Evolutionary conservation across 1,140 invertebrate genomes (phyloP).

Genomic region (Micrasema longulum): DNA sequence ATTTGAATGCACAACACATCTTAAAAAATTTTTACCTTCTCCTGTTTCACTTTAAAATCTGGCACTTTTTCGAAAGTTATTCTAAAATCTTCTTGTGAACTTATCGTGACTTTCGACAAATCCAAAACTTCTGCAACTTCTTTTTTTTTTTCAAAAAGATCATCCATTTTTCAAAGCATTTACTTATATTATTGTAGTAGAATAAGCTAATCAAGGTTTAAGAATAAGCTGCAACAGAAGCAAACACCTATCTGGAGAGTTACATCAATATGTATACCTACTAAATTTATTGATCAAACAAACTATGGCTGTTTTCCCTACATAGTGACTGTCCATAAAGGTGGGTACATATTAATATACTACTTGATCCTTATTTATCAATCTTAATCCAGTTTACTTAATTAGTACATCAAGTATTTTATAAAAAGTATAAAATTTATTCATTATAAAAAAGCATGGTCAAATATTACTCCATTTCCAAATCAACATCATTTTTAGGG

Average conservation of each 20-base stretch:
- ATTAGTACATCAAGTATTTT: constrained; percentile 14
- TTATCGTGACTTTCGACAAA: constrained; percentile 82
- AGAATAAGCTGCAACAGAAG: constrained; percentile 9
- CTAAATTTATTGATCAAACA: constrained; percentile 48
- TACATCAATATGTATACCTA: constrained; percentile 4
- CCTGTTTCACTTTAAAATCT: constrained; percentile 89
- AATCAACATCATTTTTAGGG: constrained; percentile 52
- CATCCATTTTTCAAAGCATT: constrained; percentile 76
- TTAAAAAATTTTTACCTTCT: constrained; percentile 73
- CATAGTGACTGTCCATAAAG: constrained; percentile 7
- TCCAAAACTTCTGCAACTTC: constrained; percentile 85
- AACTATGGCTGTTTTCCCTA: constrained; percentile 30
- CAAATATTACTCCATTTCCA: constrained; percentile 48
- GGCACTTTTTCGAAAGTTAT: constrained; percentile 86
- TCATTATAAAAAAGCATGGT: neutral
- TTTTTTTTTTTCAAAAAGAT: constrained; percentile 86
- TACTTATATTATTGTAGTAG: neutral
- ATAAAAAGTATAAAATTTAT: constrained; percentile 31
- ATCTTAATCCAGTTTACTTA: neutral
- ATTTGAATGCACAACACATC: too few species aligned
- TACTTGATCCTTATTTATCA: neutral
- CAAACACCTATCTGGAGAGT: neutral
- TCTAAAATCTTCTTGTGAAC: constrained; percentile 84
- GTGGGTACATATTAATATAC: constrained; percentile 14
- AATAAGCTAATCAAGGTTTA: too few species aligned